Evolutionary conservation across 2,113 vertebrate species (phyloP).

Genomic region (Scomber japonicus): DNA sequence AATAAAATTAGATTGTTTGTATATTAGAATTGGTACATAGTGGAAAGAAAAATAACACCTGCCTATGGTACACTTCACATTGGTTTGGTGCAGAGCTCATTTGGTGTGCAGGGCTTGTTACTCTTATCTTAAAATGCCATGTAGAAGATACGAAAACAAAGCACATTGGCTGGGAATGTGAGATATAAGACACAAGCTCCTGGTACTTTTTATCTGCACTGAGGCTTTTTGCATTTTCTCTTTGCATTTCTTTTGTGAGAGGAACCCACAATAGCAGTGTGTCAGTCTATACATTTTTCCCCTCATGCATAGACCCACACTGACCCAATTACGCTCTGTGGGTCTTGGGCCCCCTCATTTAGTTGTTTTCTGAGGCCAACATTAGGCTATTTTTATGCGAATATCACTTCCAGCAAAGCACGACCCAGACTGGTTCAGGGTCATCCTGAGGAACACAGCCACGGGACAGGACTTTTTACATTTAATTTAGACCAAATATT

Average conservation of each 20-base stretch:
- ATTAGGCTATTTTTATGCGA: slow-evolving; percentile 54
- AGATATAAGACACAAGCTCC: slow-evolving; percentile 1
- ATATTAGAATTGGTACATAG: slow-evolving; percentile 8
- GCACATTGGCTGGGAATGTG: neutral
- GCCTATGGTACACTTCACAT: neutral
- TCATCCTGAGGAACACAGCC: slow-evolving; percentile 38
- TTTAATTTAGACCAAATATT: neutral
- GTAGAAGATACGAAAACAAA: slow-evolving; percentile 18
- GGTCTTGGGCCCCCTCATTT: slow-evolving; percentile 12
- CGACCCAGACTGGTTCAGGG: slow-evolving; percentile 66
- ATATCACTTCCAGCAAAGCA: slow-evolving; percentile 53
- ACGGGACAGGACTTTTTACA: neutral
- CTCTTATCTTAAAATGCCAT: slow-evolving; percentile 47
- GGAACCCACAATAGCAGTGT: neutral
- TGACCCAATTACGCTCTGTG: slow-evolving; percentile 52
- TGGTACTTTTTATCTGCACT: slow-evolving; percentile 12
- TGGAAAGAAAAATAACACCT: neutral
- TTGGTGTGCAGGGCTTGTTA: slow-evolving; percentile 18
- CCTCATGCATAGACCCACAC: neutral
- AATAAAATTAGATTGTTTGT: neutral
- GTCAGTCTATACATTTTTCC: slow-evolving; percentile 1
- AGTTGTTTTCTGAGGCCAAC: slow-evolving; percentile 41
- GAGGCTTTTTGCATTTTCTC: neutral
- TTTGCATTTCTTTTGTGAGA: neutral
- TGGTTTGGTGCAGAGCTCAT: slow-evolving; percentile 18